These are phyloP conservation scores for Aphis gossypii DNA, from an alignment of 1,140 invertebrate species.

Conservation along the genomic window DNA sequence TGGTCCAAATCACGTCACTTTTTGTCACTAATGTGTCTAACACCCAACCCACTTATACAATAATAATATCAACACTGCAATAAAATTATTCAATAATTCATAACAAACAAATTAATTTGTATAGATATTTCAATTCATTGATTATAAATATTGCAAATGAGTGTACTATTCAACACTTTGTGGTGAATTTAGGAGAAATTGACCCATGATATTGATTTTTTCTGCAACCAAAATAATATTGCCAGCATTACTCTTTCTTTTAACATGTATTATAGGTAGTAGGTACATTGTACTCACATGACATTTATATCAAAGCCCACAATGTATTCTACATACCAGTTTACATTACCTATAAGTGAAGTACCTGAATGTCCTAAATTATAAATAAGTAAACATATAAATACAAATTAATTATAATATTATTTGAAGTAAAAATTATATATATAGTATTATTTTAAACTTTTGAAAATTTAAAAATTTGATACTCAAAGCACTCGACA, in stretches of 20 bases:
- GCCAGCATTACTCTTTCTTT: background rate
- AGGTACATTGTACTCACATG: too few species aligned
- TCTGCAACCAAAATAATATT: background rate
- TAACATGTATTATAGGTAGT: background rate
- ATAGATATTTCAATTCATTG: background rate
- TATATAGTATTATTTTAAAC: background rate
- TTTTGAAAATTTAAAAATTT: too few species aligned
- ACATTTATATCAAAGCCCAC: background rate
- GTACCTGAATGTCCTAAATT: background rate
- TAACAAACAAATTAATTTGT: background rate
- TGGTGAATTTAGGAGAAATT: background rate
- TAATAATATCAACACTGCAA: background rate
- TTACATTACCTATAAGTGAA: background rate
- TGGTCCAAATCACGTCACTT: background rate
- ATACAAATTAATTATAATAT: background rate
- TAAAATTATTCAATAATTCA: background rate
- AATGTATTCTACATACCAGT: background rate
- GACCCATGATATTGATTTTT: background rate
- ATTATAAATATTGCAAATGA: background rate
- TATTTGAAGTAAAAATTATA: background rate
- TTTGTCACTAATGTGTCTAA: background rate
- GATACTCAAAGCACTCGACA: background rate
- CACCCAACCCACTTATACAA: background rate
- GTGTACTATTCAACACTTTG: background rate
- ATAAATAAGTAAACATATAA: background rate